Base-by-base conservation (phyloP, 2,888 invertebrate species). In the Agrotis clavis region DNA sequence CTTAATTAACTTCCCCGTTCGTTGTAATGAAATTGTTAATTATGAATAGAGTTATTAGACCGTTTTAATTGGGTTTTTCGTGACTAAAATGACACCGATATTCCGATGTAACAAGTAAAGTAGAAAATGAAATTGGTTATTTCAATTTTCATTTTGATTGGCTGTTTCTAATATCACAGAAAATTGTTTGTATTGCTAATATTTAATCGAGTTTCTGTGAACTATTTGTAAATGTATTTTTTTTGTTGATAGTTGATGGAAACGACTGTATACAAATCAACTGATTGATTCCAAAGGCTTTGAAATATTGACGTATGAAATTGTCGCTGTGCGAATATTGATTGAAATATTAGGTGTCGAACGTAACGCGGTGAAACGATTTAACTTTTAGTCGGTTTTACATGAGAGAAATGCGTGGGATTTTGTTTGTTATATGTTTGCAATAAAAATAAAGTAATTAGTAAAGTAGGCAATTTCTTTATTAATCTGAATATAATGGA, bases 31-130 rank as follows among this genome's bases (percentile, higher is more conserved):
- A 79, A 67, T 61, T 59, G 81, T 83, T 81, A 72, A 81, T 83
- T 81, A 81, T 77, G 68, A 79, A 77, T 69, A 68, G 74, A 62
- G 61, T 61, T 65, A 75, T 82, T 77, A 77, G 70, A 74, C 48
- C 54, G 25, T 63, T 70, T 63, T 79, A 79, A 73, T 77, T 81
- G 70, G 59, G 18, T 54, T 30, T 59, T 56, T 65, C 35, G 71
- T 56, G 25, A 66, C 64, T 61, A 56, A 69, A 80, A 74, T 45
- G 64, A 25, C 59, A 21, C 13, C 63, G 50, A 73, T 72, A 68
- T 66, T 60, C 67, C 35, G 71, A 54, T 51, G 41, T 72, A 60
- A 62, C 25, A 45, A 25, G 7, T 47, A 11, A 16, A 19, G 25
- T 41, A 48, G 13, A n/a, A 16, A 35, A 6, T 13, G 35, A 21